Evolutionary conservation across 2,888 invertebrate species (phyloP), one percentile per base, ranked within the genome.

Genomic region (Spisula solida): DNA sequence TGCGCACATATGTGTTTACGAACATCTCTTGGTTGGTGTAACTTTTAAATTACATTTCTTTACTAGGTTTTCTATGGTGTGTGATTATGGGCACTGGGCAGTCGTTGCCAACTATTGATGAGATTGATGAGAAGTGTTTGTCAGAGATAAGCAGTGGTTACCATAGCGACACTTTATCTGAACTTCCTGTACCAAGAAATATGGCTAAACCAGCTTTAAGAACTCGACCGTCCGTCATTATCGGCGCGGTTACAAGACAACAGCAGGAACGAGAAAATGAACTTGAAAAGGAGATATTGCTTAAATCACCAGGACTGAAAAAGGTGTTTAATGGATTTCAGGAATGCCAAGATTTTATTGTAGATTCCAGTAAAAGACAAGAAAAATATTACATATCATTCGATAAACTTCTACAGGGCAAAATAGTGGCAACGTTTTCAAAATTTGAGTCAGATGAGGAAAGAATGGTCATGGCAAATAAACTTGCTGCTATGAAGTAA

Each of bases 381-480:
- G 79, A 85, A 25, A 31, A 79, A 55, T 85, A 51, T 60, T 90
- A 89, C 82, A 81, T 66, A 4, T 31, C 60, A 4, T 81, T 92
- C 12, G 78, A 88, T 31, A 87, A 89, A 55, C 82, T 90, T n/a
- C 82, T 92, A 1, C 80, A 86, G 20, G 81, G 84, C 29, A 92
- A 92, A 16, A 70, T 92, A 34, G 70, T 84, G 8, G 55, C 66
- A 18, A 25, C 66, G 60, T 92, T 92, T 51, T 25, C 29, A 6
- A 81, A 84, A 51, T 66, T 78, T 66, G 41, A 51, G 16, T 34
- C 41, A 29, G 88, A 92, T 81, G 93, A 93, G 16, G 89, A 92
- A 48, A 88, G 93, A 41, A 88, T 82, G 25, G 86, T 92, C 0
- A 92, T 93, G 93, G 93, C 91, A n/a, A 91, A 93, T 66, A 87